phyloP scores from a whole-genome alignment of 2,888 invertebrate genomes.

The Ophioninae sp. region DNA sequence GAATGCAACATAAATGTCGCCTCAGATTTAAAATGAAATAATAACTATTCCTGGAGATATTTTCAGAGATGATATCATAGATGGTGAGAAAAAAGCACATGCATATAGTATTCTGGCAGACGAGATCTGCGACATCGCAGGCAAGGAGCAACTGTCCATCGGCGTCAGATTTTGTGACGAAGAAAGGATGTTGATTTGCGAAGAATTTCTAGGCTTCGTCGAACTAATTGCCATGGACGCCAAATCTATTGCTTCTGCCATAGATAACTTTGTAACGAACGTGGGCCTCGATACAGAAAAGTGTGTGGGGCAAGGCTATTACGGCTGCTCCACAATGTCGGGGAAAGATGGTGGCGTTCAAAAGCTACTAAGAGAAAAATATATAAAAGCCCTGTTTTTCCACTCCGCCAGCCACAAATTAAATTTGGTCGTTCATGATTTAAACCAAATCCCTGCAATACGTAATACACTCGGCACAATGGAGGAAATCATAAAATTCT shows the following conservation, averaged over 20 bases:
- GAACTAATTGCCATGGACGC: slow-evolving; percentile 26
- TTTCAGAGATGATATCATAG: too few relatives aligned
- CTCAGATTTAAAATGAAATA: too few relatives aligned
- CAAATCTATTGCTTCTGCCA: too few relatives aligned
- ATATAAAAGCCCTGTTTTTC: background rate
- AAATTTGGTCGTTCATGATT: background rate
- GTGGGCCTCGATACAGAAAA: background rate
- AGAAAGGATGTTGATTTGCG: background rate
- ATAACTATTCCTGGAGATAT: too few relatives aligned
- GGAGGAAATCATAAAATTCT: background rate
- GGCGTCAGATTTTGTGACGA: too few relatives aligned
- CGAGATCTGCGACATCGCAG: background rate
- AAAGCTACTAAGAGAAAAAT: background rate
- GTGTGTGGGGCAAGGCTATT: background rate
- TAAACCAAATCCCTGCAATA: too few relatives aligned
- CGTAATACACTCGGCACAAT: background rate
- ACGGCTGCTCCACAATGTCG: background rate
- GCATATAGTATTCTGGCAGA: background rate
- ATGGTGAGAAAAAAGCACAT: too few relatives aligned
- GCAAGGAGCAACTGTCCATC: too few relatives aligned
- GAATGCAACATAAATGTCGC: too few relatives aligned
- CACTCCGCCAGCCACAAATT: background rate
- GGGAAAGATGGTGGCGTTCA: background rate
- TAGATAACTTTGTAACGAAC: background rate
- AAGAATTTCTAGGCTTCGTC: too few relatives aligned